Conservation (phyloP, 2,888 invertebrate genomes). For the Parasteatoda lunata region DNA sequence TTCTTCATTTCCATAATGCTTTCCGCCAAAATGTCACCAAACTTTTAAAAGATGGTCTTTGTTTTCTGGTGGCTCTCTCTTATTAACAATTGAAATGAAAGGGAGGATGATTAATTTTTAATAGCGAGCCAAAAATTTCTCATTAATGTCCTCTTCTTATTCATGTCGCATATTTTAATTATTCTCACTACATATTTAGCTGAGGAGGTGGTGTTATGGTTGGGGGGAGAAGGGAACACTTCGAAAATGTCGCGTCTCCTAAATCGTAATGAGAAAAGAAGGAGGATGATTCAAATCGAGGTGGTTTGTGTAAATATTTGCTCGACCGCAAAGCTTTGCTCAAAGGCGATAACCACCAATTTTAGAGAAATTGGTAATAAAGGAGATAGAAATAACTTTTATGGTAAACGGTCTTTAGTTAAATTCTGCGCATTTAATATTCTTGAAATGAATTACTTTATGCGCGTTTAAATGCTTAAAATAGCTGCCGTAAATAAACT, state of each 20-base stretch:
- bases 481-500: too few relatives aligned
- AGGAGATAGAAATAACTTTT: neutral
- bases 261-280: neutral
- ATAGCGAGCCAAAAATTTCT: conserved; percentile 23
- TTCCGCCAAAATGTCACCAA: conserved; percentile 15
- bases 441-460: too few relatives aligned
- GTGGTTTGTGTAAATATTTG: conserved; percentile 2
- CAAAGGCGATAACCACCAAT: neutral
- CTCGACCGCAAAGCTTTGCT: neutral
- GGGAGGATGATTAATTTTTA: conserved; percentile 31
- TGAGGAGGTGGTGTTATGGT: neutral
- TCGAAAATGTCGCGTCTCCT: conserved; percentile 1
- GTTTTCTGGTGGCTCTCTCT: conserved; percentile 12
- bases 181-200: conserved; percentile 12
- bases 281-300: neutral
- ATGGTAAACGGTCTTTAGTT: too few relatives aligned
- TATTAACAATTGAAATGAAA: conserved; percentile 18
- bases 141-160: conserved; percentile 17
- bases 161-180: conserved; percentile 19
- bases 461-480: too few relatives aligned
- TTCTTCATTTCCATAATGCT: conserved; percentile 5
- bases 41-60: conserved; percentile 21
- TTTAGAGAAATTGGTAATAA: neutral
- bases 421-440: too few relatives aligned
- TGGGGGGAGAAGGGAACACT: neutral